These are phyloP conservation scores for Pseudococcus viburni DNA, from an alignment of 2,888 invertebrate genomes.

Conservation along the genomic window DNA sequence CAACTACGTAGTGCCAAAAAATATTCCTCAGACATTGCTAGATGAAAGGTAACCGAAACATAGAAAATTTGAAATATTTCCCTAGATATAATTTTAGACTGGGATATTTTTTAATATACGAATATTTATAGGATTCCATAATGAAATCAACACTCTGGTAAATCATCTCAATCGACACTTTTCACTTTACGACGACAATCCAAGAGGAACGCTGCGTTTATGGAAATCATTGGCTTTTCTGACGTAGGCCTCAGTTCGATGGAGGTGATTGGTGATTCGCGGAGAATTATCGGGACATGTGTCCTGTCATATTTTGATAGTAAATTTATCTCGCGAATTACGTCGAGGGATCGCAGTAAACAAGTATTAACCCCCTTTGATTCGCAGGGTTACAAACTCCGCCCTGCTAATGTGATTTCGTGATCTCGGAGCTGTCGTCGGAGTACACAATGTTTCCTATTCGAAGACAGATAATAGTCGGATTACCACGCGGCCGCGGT, in stretches of 20 bases:
- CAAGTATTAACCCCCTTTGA: slow-evolving; percentile 42
- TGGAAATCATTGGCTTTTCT: neutral
- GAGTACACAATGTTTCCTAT: slow-evolving; percentile 59
- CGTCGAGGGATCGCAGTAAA: neutral
- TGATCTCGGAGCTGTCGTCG: neutral
- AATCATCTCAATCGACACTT: slow-evolving; percentile 39
- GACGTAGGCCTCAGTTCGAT: neutral
- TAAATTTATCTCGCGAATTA: neutral
- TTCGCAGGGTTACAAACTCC: slow-evolving; percentile 42
- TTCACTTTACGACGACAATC: neutral
- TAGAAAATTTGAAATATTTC: neutral
- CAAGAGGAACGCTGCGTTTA: no score
- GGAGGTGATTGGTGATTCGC: no score
- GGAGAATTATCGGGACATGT: neutral
- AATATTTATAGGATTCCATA: neutral
- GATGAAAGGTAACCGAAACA: neutral
- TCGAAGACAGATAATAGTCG: slow-evolving; percentile 61
- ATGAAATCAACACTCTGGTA: slow-evolving; percentile 21
- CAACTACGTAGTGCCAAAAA: neutral
- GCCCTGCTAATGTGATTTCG: slow-evolving; percentile 48
- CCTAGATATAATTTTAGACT: neutral
- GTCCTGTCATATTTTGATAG: neutral
- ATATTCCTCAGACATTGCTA: neutral
- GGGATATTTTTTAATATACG: no score
- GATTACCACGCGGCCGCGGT: slow-evolving; percentile 40